Evolutionary conservation across 2,888 invertebrate genomes (phyloP), one percentile per base, ranked within the genome.

Genomic region (Hirtodrosophila alboralis): DNA sequence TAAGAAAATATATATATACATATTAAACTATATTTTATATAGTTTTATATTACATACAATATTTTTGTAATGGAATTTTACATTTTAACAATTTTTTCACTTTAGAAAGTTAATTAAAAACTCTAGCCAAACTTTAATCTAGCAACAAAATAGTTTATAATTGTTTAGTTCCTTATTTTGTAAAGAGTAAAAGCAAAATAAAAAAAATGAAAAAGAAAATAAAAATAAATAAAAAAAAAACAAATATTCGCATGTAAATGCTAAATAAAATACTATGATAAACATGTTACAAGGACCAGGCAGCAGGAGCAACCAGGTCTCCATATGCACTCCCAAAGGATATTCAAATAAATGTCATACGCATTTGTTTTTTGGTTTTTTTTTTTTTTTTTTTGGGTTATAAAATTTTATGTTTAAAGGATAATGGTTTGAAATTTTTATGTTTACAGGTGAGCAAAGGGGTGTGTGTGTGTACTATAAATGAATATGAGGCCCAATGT

Each of bases 381-480:
- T 61, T 54, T 64, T 54, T 51, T 53, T 62, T 53, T 49, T 47
- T 57, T 56, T 76, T 65, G 48, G 83, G 81, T 66, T 86, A 77
- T 83, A 84, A 84, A 84, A 83, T 83, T 83, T 86, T 86, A 83
- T 83, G 81, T 86, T 83, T 80, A 80, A 83, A 84, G 86, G 81
- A 86, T 80, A 86, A 84, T 83, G 86, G 86, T 80, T 83, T 84
- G 69, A 69, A 81, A 80, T 75, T 86, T 81, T 86, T 81, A 84
- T 84, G 84, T 84, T 80, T 86, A 68, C 86, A 81, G 86, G 86
- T 81, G 77, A 80, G 63, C 84, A 81, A 84, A n/a, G n/a, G n/a
- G n/a, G n/a, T n/a, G n/a, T n/a, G n/a, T n/a, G n/a, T n/a, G n/a
- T n/a, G n/a, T n/a, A n/a, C n/a, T n/a, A n/a, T n/a, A n/a, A n/a